These are phyloP conservation scores for Sylvilagus floridanus DNA, from an alignment of 2,797 vertebrate species.

Conservation along the genomic window DNA sequence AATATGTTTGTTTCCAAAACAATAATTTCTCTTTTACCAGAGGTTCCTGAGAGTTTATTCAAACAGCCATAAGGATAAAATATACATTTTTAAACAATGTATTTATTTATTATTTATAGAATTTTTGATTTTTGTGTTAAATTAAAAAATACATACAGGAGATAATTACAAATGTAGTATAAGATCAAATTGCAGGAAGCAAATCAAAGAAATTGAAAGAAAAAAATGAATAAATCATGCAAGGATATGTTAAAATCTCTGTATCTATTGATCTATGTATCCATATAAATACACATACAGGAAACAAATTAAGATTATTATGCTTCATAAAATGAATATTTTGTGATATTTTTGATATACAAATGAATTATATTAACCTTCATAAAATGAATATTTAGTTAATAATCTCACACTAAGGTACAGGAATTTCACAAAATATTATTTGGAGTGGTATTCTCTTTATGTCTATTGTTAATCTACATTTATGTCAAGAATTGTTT, in stretches of 20 bases:
- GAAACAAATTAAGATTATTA: fast-evolving
- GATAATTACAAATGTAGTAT: background rate
- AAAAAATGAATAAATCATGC: background rate
- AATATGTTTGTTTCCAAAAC: background rate
- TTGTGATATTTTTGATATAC: background rate
- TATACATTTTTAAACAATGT: background rate
- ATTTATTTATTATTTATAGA: background rate
- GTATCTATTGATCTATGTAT: background rate
- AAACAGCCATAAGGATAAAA: background rate
- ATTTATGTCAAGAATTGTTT: background rate
- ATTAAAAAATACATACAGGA: background rate
- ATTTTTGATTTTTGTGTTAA: background rate
- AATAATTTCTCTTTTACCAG: background rate
- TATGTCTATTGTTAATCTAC: fast-evolving
- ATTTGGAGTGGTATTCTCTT: background rate
- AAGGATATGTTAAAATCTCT: background rate
- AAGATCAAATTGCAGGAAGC: background rate
- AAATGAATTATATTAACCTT: no score
- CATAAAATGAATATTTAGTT: background rate
- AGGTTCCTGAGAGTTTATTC: background rate
- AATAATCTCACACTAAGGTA: background rate
- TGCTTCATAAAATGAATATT: background rate
- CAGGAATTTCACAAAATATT: background rate
- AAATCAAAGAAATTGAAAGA: background rate
- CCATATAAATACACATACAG: background rate